phyloP scores from a whole-genome alignment of 2,888 invertebrate species.

The Nemoura dubitans region DNA sequence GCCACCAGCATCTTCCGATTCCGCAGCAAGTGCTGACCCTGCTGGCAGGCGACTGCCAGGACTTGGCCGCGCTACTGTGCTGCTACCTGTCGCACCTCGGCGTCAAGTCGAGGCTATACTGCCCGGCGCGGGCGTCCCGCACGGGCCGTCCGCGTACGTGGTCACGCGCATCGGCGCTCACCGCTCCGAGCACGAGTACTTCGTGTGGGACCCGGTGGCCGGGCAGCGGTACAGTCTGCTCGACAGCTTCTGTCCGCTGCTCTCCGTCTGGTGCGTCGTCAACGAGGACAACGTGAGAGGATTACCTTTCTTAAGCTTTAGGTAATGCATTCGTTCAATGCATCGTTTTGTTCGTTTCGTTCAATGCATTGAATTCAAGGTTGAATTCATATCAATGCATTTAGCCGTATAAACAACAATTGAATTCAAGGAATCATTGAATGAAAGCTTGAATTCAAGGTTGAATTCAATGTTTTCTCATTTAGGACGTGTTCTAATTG shows the following conservation, averaged over 20 bases:
- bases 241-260: constrained; percentile 83
- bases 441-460: too few relatives aligned
- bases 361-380: too few relatives aligned
- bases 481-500: too few relatives aligned
- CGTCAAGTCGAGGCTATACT: constrained; percentile 72
- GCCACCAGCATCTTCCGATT: neutral
- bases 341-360: too few relatives aligned
- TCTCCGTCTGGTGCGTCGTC: constrained; percentile 75
- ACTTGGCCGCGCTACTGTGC: constrained; percentile 84
- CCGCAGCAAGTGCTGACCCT: constrained; percentile 78
- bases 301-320: too few relatives aligned
- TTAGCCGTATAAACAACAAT: too few relatives aligned
- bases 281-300: constrained; percentile 81
- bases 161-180: constrained; percentile 61
- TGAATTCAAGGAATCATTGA: too few relatives aligned
- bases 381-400: too few relatives aligned
- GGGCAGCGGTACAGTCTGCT: constrained; percentile 75
- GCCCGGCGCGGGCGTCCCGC: constrained; percentile 76
- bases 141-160: constrained; percentile 82
- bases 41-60: constrained; percentile 81
- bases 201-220: constrained; percentile 78
- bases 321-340: too few relatives aligned
- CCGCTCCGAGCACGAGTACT: constrained; percentile 60
- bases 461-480: too few relatives aligned
- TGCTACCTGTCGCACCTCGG: constrained; percentile 82